These are phyloP conservation scores for Dynastes tityus DNA, from an alignment of 2,888 invertebrate species.

Conservation along the genomic window DNA sequence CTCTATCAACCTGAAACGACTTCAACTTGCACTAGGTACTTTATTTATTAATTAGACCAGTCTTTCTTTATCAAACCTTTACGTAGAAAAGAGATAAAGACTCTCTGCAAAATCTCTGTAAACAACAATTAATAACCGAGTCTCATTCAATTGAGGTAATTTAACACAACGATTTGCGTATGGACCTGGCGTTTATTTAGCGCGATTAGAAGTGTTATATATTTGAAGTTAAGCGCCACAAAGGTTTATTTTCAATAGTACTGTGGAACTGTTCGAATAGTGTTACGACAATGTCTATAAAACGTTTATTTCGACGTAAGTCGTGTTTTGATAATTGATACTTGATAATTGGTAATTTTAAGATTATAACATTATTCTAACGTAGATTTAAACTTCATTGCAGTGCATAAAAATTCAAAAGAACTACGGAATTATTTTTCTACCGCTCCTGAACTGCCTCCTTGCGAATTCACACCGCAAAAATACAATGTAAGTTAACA, in stretches of 20 bases:
- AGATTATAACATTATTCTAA: constrained; percentile 14
- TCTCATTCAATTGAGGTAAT: constrained; percentile 20
- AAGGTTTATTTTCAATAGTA: constrained; percentile 21
- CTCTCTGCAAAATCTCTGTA: too few relatives aligned
- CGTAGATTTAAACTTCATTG: constrained; percentile 9
- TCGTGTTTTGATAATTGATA: background rate
- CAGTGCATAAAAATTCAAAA: constrained; percentile 32
- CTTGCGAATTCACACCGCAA: constrained; percentile 65
- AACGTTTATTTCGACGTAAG: constrained; percentile 36
- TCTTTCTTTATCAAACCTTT: too few relatives aligned
- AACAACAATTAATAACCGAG: background rate
- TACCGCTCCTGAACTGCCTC: constrained; percentile 56
- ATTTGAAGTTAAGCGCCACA: background rate
- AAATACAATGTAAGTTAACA: constrained; percentile 64
- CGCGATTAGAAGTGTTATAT: constrained; percentile 36
- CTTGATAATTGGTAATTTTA: background rate
- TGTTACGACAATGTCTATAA: background rate
- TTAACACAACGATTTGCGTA: background rate
- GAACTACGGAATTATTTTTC: constrained; percentile 40
- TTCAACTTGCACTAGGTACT: too few relatives aligned
- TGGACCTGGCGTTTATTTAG: constrained; percentile 6
- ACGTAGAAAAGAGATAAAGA: too few relatives aligned
- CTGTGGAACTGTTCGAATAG: constrained; percentile 17
- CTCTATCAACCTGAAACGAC: background rate
- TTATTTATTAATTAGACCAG: too few relatives aligned